Conservation (phyloP, 2,797 vertebrate genomes). For the Lophura swinhoii region DNA sequence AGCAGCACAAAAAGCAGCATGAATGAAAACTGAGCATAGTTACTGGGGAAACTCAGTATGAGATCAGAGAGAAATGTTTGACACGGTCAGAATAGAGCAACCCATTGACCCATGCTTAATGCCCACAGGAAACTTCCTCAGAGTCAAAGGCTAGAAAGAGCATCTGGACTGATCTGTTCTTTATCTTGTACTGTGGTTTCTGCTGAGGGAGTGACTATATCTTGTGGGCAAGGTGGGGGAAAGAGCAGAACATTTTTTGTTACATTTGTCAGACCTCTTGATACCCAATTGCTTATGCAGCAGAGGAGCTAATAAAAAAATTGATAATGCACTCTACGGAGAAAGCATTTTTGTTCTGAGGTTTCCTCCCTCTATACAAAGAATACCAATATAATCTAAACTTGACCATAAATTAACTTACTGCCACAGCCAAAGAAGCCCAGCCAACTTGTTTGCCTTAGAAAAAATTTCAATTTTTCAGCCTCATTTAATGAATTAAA, state of each 20-base stretch:
- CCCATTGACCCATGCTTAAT: background rate
- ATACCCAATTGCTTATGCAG: background rate
- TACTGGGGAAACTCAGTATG: rapidly evolving
- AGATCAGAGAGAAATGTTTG: background rate
- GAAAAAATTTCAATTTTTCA: background rate
- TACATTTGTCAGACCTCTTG: background rate
- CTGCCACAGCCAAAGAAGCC: background rate
- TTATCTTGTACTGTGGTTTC: background rate
- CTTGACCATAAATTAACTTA: background rate
- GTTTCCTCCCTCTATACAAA: background rate
- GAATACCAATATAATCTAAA: background rate
- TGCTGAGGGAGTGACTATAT: background rate
- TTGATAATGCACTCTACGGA: background rate
- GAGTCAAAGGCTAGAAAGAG: background rate
- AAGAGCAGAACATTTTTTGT: background rate
- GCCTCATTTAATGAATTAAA: rapidly evolving
- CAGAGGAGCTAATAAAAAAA: background rate
- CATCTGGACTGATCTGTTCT: background rate
- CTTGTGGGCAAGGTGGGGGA: rapidly evolving
- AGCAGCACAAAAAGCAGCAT: background rate
- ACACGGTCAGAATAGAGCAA: background rate
- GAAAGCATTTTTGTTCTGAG: background rate
- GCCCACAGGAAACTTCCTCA: background rate
- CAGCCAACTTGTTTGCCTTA: background rate
- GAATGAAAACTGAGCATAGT: background rate